Conservation (phyloP, 2,113 vertebrate species). For the Octodon degus region DNA sequence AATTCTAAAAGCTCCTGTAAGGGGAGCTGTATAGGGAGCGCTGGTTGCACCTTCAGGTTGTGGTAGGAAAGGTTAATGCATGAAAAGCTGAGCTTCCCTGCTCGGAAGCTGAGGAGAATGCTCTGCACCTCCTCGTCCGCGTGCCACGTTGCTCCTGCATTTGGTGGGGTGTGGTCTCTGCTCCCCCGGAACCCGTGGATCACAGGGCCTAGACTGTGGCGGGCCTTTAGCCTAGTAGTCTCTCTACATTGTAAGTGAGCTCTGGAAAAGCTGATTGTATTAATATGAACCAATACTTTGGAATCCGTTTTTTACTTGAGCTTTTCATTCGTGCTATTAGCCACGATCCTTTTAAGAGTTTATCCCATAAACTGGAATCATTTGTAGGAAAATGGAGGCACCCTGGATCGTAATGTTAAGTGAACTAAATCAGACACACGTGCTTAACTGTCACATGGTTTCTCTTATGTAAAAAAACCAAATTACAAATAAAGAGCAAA, state of each 20-base stretch:
- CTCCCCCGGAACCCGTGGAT: background rate
- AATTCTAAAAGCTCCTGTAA: background rate
- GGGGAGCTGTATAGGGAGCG: background rate
- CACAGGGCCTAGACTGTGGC: background rate
- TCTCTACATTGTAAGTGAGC: background rate
- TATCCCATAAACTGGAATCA: background rate
- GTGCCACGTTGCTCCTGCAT: background rate
- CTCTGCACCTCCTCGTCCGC: background rate
- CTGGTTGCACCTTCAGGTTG: background rate
- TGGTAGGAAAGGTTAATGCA: background rate
- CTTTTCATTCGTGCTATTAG: background rate
- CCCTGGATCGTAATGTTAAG: background rate
- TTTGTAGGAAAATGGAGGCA: background rate
- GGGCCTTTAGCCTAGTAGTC: background rate
- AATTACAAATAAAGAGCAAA: background rate
- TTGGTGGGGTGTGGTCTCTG: background rate
- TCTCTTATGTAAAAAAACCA: background rate
- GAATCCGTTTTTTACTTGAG: background rate
- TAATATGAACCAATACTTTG: background rate
- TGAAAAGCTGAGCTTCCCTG: background rate
- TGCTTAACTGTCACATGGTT: background rate
- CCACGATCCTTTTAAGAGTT: background rate
- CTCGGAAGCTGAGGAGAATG: background rate
- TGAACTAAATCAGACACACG: background rate
- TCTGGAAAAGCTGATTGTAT: background rate